Evolutionary conservation across 2,113 vertebrate genomes (phyloP).

Genomic region (Columba livia): DNA sequence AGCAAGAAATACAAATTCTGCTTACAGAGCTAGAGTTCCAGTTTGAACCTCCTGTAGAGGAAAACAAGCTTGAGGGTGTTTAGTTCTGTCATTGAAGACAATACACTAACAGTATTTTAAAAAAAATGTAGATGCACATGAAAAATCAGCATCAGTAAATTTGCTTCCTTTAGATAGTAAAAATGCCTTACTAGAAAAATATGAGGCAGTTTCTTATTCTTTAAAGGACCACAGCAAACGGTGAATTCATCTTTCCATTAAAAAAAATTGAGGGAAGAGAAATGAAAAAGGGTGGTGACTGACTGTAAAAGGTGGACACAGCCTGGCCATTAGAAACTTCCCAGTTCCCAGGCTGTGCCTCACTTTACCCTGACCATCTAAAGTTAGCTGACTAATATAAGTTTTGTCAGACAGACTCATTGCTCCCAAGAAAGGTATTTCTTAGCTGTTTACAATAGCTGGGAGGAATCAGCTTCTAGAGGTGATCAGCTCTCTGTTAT

Average conservation of each 20-base stretch:
- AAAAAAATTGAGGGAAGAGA: not conserved
- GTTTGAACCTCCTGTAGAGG: not conserved
- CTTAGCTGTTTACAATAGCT: not conserved
- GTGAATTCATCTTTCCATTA: not conserved
- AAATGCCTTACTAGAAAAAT: not conserved
- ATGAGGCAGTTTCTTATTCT: not conserved
- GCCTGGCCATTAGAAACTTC: not conserved
- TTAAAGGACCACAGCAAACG: not conserved
- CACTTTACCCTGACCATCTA: not conserved
- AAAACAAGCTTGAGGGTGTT: not conserved
- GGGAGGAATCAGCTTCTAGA: not conserved
- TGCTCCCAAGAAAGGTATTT: not conserved
- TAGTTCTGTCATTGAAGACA: not conserved
- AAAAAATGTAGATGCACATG: not conserved
- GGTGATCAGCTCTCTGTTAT: not conserved
- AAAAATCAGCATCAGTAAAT: not conserved
- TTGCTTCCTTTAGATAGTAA: not conserved
- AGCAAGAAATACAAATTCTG: not conserved
- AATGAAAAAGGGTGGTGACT: not conserved
- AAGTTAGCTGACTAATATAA: not conserved
- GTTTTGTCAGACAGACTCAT: not conserved
- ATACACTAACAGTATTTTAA: not conserved
- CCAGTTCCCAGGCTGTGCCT: not conserved
- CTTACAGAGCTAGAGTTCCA: not conserved
- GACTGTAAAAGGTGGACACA: not conserved